phyloP scores from a whole-genome alignment of 1,140 invertebrate species.

The Philopotamus ludificatus region DNA sequence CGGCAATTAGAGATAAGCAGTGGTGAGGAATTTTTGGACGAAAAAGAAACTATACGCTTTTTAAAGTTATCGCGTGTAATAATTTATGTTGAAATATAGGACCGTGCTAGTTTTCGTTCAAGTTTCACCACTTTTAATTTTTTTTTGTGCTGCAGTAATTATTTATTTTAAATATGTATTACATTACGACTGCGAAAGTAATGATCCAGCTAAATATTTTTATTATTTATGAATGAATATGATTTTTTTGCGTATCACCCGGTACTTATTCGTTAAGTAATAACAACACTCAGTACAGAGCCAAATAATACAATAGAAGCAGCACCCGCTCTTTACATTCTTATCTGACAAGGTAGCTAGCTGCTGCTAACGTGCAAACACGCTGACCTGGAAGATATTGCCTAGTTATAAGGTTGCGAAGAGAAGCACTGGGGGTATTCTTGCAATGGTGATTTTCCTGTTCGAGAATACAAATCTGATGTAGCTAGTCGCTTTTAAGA shows the following conservation, averaged over 20 bases:
- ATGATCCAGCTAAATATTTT: not conserved
- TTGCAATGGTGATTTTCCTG: too few relatives aligned
- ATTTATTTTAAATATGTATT: too few relatives aligned
- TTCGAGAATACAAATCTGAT: too few relatives aligned
- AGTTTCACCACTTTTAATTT: not conserved
- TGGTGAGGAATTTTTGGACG: constrained; percentile 7
- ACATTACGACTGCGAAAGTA: not conserved
- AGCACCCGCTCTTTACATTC: constrained; percentile 13
- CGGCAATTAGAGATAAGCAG: constrained; percentile 28
- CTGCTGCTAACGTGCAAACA: constrained; percentile 17
- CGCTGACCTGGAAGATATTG: constrained; percentile 9
- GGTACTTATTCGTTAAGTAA: constrained; percentile 1
- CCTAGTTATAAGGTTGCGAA: constrained; percentile 6
- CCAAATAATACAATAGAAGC: constrained; percentile 7
- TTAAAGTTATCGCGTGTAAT: constrained; percentile 17
- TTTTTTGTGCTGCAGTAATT: not conserved
- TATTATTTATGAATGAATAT: not conserved
- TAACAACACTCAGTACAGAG: constrained; percentile 2
- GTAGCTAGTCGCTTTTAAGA: too few relatives aligned
- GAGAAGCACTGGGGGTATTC: too few relatives aligned
- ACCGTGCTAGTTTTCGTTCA: not conserved
- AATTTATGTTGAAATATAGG: constrained; percentile 17
- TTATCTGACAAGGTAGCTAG: constrained; percentile 19
- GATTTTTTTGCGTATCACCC: not conserved
- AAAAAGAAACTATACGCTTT: constrained; percentile 20